phyloP scores from a whole-genome alignment of 2,888 invertebrate genomes.

The Philonicus albiceps region DNA sequence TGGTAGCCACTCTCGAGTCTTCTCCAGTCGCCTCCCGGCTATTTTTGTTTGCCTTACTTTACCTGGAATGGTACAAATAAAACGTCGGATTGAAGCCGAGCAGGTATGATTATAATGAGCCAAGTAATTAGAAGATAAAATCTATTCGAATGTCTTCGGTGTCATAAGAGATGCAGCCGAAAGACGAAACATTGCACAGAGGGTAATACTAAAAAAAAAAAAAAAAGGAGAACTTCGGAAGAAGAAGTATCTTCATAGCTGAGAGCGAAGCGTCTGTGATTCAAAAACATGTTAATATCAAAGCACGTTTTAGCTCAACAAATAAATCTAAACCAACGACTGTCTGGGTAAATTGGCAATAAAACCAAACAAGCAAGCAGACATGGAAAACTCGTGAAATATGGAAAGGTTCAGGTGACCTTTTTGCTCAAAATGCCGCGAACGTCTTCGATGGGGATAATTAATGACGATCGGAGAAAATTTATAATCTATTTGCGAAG shows the following conservation, averaged over 20 bases:
- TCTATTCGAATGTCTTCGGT: background rate
- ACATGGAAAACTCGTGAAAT: constrained; percentile 1
- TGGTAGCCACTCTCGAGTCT: background rate
- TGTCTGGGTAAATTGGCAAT: background rate
- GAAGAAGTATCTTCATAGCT: background rate
- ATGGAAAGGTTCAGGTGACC: background rate
- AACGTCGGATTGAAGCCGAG: background rate
- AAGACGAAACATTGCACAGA: background rate
- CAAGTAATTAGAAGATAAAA: constrained; percentile 26
- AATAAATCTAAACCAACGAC: constrained; percentile 3
- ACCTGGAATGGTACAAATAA: constrained; percentile 28
- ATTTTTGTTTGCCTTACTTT: background rate
- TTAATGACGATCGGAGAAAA: background rate
- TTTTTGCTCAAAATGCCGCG: background rate
- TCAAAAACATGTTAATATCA: background rate
- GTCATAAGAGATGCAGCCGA: constrained; percentile 63
- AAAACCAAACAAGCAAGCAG: background rate
- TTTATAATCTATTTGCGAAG: background rate
- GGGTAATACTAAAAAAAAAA: background rate
- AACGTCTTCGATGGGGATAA: background rate
- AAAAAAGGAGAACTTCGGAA: background rate
- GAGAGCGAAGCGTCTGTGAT: background rate
- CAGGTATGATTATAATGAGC: background rate
- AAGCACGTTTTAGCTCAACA: background rate
- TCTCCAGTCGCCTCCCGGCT: background rate